phyloP scores from a whole-genome alignment of 23 tunicate genomes.

The Ciona savignyi region DNA sequence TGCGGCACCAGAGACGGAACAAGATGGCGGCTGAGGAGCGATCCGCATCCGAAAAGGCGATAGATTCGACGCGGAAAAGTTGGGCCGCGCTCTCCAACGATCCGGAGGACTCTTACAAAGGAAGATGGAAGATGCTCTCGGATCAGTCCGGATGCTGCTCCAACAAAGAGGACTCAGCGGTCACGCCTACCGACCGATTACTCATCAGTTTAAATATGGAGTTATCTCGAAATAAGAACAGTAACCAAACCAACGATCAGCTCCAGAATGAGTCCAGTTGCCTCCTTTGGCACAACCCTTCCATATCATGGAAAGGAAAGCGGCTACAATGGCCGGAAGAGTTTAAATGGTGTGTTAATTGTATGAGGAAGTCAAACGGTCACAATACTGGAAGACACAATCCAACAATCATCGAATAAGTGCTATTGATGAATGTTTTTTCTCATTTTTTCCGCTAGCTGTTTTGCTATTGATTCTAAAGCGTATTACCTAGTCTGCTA shows the following conservation, averaged over 20 bases:
- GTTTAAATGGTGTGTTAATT: conserved; percentile 42
- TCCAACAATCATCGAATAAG: background rate
- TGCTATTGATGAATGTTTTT: too few relatives aligned
- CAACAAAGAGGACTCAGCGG: conserved; percentile 11
- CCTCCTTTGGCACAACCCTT: conserved; percentile 65
- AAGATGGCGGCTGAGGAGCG: background rate
- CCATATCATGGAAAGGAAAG: conserved; percentile 24
- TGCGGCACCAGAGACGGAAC: background rate
- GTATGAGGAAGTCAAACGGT: conserved; percentile 10
- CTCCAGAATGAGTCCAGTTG: conserved; percentile 15
- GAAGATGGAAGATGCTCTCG: conserved; percentile 37
- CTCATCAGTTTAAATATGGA: conserved; percentile 26
- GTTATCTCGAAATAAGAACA: conserved; percentile 15
- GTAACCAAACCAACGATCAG: background rate
- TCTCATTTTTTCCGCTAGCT: too few relatives aligned
- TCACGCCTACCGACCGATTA: conserved; percentile 40
- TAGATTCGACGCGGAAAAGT: background rate
- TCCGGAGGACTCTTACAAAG: conserved; percentile 23
- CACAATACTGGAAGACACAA: background rate
- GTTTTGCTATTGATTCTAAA: too few relatives aligned
- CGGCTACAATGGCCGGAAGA: conserved; percentile 29
- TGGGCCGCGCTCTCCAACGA: background rate
- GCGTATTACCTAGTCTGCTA: too few relatives aligned
- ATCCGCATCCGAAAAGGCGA: background rate
- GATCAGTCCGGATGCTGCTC: background rate